Conservation (phyloP, 1,140 invertebrate species). For the Cotesia vestalis region DNA sequence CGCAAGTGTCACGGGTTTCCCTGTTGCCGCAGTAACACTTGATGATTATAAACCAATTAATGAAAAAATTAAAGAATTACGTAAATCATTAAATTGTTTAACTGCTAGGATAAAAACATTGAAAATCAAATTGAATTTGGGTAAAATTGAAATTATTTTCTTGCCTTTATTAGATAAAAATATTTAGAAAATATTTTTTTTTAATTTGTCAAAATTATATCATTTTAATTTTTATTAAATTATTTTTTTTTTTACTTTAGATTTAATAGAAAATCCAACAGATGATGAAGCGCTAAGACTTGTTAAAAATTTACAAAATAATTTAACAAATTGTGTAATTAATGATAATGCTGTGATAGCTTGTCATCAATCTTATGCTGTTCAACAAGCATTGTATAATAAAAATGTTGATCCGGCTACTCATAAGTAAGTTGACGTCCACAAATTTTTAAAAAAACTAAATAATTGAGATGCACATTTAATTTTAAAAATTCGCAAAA, state of each 20-base stretch:
- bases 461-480: no score
- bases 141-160: slow-evolving; percentile 34
- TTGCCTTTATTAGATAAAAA: no score
- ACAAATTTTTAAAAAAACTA: slow-evolving; percentile 14
- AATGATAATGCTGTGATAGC: slow-evolving; percentile 39
- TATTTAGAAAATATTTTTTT: no score
- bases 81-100: slow-evolving; percentile 38
- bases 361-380: slow-evolving; percentile 43
- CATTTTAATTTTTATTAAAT: not conserved
- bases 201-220: no score
- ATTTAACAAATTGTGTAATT: slow-evolving; percentile 39
- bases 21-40: slow-evolving; percentile 46
- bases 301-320: slow-evolving; percentile 36
- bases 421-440: slow-evolving; percentile 39
- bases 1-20: slow-evolving; percentile 42
- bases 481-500: no score
- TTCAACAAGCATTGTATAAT: slow-evolving; percentile 42
- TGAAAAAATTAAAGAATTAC: slow-evolving; percentile 47
- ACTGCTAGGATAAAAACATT: slow-evolving; percentile 45
- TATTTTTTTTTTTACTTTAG: not conserved
- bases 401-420: slow-evolving; percentile 33
- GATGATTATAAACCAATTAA: slow-evolving; percentile 51
- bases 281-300: slow-evolving; percentile 19
- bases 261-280: not conserved
- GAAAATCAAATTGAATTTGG: slow-evolving; percentile 36